Evolutionary conservation across 1,140 invertebrate genomes (phyloP).

Genomic region (Solen grandis): DNA sequence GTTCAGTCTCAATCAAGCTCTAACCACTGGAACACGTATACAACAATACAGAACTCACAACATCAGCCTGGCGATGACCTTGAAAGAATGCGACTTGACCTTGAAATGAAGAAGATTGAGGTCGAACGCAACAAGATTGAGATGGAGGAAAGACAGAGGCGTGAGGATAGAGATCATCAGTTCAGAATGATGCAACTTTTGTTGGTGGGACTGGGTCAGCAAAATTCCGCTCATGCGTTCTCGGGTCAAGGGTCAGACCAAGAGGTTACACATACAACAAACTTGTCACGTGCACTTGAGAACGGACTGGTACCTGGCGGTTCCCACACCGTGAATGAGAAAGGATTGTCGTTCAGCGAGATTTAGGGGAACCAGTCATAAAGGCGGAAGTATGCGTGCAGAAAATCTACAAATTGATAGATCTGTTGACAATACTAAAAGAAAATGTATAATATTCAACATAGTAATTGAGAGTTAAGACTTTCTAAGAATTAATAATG

Average conservation of each 20-base stretch:
- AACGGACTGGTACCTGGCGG: slow-evolving; percentile 50
- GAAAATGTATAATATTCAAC: too few relatives aligned
- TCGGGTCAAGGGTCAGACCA: slow-evolving; percentile 27
- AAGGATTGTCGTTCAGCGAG: slow-evolving; percentile 47
- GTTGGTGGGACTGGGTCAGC: slow-evolving; percentile 47
- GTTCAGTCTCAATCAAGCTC: background rate
- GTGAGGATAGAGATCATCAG: slow-evolving; percentile 47
- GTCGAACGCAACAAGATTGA: slow-evolving; percentile 51
- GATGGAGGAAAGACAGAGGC: slow-evolving; percentile 45
- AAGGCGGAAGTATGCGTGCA: too few relatives aligned
- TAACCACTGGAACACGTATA: background rate
- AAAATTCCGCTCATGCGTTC: slow-evolving; percentile 9
- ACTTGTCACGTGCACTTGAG: slow-evolving; percentile 46
- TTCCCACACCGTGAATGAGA: slow-evolving; percentile 34
- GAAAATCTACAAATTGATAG: too few relatives aligned
- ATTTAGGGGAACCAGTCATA: too few relatives aligned
- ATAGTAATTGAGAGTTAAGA: too few relatives aligned
- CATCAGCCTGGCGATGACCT: slow-evolving; percentile 6
- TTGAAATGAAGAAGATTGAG: slow-evolving; percentile 47
- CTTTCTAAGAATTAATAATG: too few relatives aligned
- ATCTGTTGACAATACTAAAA: too few relatives aligned
- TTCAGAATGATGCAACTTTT: slow-evolving; percentile 51
- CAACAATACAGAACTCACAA: background rate
- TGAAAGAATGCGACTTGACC: slow-evolving; percentile 39
- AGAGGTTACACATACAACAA: slow-evolving; percentile 35